A percentile compares a stretch with the other conserved stretches of the same genome.
phyloP scores from a whole-genome alignment of 1,140 invertebrate genomes.

The Frieseomelitta varia region DNA sequence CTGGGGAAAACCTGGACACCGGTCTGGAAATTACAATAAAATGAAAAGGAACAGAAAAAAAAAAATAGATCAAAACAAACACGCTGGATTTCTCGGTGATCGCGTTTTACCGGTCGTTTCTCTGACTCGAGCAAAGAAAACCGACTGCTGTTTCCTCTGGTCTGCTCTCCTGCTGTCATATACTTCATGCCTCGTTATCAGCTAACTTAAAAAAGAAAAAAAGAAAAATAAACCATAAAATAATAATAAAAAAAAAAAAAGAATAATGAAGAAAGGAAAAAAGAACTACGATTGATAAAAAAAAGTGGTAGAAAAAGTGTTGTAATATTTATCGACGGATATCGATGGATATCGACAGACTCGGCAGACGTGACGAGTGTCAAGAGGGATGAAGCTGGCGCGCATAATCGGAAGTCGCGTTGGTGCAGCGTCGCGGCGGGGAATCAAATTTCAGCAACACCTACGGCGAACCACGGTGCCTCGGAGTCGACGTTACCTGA shows the following conservation, averaged over 20 bases:
- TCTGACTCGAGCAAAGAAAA: neutral
- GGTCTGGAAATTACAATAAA: conserved; percentile 19
- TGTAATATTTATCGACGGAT: no score
- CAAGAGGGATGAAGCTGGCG: neutral
- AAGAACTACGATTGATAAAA: neutral
- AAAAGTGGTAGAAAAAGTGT: no score
- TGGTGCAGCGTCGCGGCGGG: conserved; percentile 51
- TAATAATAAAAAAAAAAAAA: no score
- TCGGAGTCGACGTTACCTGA: neutral
- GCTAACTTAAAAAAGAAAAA: neutral
- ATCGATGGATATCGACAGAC: neutral
- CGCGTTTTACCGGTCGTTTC: neutral
- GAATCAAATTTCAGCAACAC: conserved; percentile 66
- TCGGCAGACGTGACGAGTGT: neutral
- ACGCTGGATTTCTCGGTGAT: conserved; percentile 15
- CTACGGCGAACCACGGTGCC: conserved; percentile 5
- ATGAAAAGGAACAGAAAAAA: neutral
- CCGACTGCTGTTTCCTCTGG: neutral
- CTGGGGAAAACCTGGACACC: conserved; percentile 1
- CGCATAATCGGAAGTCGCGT: conserved; percentile 56
- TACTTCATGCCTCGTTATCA: neutral
- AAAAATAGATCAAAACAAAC: neutral
- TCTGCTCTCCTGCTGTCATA: neutral
- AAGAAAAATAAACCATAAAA: neutral
- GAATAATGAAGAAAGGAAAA: neutral